These are phyloP conservation scores for Silurus asotus DNA, from an alignment of 2,113 vertebrate genomes.

Conservation along the genomic window DNA sequence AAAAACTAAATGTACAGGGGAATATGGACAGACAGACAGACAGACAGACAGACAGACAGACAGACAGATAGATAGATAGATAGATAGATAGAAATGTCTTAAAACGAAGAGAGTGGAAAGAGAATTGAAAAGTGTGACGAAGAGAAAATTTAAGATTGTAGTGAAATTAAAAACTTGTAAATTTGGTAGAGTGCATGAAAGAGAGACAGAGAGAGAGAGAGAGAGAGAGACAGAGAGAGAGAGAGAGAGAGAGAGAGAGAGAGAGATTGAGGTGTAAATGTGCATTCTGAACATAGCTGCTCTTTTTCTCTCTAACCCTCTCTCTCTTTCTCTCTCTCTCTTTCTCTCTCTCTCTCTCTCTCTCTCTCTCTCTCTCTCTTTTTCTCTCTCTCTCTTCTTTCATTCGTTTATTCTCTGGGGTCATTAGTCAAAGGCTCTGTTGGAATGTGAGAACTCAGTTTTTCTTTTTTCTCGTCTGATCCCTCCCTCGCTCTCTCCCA, in stretches of 20 bases:
- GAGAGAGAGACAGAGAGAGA: too few species aligned
- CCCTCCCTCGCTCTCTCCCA: constrained; percentile 25
- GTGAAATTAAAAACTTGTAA: too few species aligned
- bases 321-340: background rate
- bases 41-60: too few species aligned
- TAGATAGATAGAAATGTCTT: background rate
- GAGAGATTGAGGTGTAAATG: constrained; percentile 15
- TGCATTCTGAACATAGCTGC: constrained; percentile 14
- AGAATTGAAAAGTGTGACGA: too few species aligned
- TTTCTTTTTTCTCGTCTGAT: constrained; percentile 29
- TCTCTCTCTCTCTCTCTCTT: constrained; percentile 36
- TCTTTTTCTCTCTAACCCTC: background rate
- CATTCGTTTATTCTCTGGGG: constrained; percentile 34
- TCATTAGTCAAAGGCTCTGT: constrained; percentile 36
- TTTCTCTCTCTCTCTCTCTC: background rate
- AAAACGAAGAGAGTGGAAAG: too few species aligned
- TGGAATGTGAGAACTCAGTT: constrained; percentile 45
- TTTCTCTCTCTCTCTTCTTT: constrained; percentile 27
- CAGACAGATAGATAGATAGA: background rate
- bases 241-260: too few species aligned
- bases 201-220: too few species aligned
- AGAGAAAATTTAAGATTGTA: too few species aligned
- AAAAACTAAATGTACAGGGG: background rate
- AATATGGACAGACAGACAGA: too few species aligned
- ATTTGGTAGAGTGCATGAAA: too few species aligned